Evolutionary conservation across 2,888 invertebrate species (phyloP).

Genomic region (Pristionchus maxplancki): DNA sequence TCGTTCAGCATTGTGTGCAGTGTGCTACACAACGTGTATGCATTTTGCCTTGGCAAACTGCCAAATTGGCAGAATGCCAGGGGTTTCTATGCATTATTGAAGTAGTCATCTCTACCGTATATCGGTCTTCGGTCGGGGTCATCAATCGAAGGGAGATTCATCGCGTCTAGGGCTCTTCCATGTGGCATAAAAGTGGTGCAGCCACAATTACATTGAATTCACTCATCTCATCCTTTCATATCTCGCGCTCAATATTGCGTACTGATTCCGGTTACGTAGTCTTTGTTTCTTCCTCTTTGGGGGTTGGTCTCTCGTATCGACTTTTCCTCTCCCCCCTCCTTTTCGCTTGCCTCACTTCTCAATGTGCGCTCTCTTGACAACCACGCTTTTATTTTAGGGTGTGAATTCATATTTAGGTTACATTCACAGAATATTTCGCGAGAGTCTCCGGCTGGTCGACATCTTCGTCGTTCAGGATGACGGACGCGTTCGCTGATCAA

Average conservation of each 20-base stretch:
- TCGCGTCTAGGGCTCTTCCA: constrained; percentile 1
- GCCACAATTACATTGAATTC: background rate
- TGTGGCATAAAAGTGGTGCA: constrained; percentile 11
- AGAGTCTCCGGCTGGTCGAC: constrained; percentile 48
- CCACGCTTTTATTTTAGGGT: constrained; percentile 35
- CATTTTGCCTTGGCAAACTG: too few species aligned
- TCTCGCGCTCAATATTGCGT: constrained; percentile 8
- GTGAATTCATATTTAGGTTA: constrained; percentile 1
- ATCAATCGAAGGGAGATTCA: constrained; percentile 52
- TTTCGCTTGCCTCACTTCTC: background rate
- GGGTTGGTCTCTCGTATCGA: constrained; percentile 1
- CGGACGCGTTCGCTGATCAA: constrained; percentile 18
- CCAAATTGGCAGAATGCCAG: constrained; percentile 38
- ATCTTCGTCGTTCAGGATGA: constrained; percentile 52
- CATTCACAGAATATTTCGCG: constrained; percentile 32
- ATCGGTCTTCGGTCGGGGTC: constrained; percentile 64
- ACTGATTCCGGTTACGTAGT: background rate
- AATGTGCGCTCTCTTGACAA: background rate
- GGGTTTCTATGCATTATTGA: constrained; percentile 40
- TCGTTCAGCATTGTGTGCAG: too few species aligned
- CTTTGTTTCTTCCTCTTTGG: background rate
- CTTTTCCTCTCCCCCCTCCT: background rate
- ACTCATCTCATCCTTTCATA: background rate
- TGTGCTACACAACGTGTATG: too few species aligned
- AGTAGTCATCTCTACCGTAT: too few species aligned